These are phyloP conservation scores for Thalassarche chlororhynchos DNA, from an alignment of 2,113 vertebrate species.

Conservation along the genomic window DNA sequence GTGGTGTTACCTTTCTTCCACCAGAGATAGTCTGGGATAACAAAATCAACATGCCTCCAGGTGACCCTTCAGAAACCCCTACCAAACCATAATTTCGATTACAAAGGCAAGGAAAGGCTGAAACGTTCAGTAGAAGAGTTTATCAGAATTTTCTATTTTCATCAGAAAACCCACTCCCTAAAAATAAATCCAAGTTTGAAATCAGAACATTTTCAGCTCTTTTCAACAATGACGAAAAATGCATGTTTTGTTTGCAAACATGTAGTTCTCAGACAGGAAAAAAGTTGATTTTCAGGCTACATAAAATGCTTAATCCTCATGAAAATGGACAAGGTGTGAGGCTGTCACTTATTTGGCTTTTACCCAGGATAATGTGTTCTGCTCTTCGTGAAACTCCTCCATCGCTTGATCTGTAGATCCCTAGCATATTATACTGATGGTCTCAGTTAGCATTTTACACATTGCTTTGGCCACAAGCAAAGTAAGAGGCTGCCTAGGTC, in stretches of 20 bases:
- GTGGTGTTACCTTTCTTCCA: not conserved
- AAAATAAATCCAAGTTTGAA: not conserved
- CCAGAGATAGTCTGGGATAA: not conserved
- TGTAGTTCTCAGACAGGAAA: accelerated
- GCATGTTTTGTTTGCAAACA: not conserved
- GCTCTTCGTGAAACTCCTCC: not conserved
- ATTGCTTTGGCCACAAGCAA: not conserved
- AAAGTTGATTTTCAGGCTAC: not conserved
- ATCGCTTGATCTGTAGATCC: not conserved
- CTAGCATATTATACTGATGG: accelerated
- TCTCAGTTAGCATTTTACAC: not conserved
- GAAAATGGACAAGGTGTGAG: not conserved
- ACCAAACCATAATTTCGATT: not conserved
- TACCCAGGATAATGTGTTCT: not conserved
- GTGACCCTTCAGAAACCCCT: not conserved
- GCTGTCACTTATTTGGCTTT: not conserved
- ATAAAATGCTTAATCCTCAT: not conserved
- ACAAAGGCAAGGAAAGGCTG: not conserved
- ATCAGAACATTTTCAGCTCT: not conserved
- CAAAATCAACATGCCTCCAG: not conserved
- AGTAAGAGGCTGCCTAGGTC: not conserved
- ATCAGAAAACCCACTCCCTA: not conserved
- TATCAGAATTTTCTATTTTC: not conserved
- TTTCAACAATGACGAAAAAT: accelerated
- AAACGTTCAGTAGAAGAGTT: not conserved